These are phyloP conservation scores for Metopolophium dirhodum DNA, from an alignment of 1,140 invertebrate genomes.

Conservation along the genomic window DNA sequence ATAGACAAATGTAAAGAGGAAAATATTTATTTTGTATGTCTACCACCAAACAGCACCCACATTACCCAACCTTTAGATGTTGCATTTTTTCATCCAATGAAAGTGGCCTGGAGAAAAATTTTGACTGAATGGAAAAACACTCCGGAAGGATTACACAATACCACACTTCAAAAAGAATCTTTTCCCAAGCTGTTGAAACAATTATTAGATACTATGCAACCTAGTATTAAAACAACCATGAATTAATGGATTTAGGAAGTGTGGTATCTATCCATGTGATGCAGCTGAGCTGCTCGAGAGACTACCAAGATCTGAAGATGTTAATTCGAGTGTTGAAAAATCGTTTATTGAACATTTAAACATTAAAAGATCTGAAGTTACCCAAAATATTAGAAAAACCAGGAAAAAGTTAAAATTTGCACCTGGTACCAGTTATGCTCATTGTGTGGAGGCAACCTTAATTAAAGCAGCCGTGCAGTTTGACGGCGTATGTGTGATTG, in stretches of 20 bases:
- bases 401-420: background rate
- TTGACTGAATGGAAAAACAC: slow-evolving; percentile 33
- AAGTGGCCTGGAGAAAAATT: background rate
- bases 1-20: slow-evolving; percentile 58
- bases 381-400: background rate
- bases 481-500: too few relatives aligned
- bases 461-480: too few relatives aligned
- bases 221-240: slow-evolving; percentile 44
- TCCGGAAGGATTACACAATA: background rate
- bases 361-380: background rate
- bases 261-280: slow-evolving; percentile 58
- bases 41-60: slow-evolving; percentile 28
- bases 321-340: background rate
- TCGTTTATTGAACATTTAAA: background rate
- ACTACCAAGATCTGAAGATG: background rate
- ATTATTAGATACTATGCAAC: background rate
- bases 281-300: slow-evolving; percentile 51
- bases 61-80: slow-evolving; percentile 20
- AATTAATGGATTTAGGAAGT: slow-evolving; percentile 58
- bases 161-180: background rate
- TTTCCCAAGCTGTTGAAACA: background rate
- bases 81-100: slow-evolving; percentile 60
- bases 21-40: slow-evolving; percentile 25
- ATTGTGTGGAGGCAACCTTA: background rate
- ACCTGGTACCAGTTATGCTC: slow-evolving; percentile 15